Evolutionary conservation across 2,113 vertebrate genomes (phyloP).

Genomic region (Nipponia nippon): DNA sequence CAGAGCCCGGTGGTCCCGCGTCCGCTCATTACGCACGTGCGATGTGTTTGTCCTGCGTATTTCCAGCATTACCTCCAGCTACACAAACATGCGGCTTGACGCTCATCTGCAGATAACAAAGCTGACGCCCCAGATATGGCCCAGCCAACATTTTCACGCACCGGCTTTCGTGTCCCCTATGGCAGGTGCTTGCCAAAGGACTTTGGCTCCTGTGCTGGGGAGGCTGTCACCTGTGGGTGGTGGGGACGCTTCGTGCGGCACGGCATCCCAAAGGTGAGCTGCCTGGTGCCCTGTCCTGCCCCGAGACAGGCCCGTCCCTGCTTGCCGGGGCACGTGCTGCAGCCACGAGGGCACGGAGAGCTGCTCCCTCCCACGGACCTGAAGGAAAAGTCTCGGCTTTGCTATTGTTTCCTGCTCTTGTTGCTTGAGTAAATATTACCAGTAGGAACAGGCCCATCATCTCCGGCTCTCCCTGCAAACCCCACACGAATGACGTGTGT

Average conservation of each 20-base stretch:
- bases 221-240: neutral
- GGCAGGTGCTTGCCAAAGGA: neutral
- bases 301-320: rapidly evolving
- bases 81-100: neutral
- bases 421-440: constrained; percentile 64
- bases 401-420: constrained; percentile 60
- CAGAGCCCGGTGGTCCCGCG: rapidly evolving
- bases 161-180: neutral
- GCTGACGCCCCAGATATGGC: neutral
- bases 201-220: neutral
- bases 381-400: constrained; percentile 43
- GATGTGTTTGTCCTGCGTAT: rapidly evolving
- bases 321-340: neutral
- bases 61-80: neutral
- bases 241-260: neutral
- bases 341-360: neutral
- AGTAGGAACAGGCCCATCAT: constrained; percentile 63
- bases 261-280: neutral
- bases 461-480: constrained; percentile 53
- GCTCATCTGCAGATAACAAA: neutral
- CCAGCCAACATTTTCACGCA: neutral
- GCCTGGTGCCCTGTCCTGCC: neutral
- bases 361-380: constrained; percentile 2
- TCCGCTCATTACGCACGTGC: rapidly evolving
- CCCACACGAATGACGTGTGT: constrained; percentile 41